Conservation (phyloP, 2,888 invertebrate species). For the Arge pagana region DNA sequence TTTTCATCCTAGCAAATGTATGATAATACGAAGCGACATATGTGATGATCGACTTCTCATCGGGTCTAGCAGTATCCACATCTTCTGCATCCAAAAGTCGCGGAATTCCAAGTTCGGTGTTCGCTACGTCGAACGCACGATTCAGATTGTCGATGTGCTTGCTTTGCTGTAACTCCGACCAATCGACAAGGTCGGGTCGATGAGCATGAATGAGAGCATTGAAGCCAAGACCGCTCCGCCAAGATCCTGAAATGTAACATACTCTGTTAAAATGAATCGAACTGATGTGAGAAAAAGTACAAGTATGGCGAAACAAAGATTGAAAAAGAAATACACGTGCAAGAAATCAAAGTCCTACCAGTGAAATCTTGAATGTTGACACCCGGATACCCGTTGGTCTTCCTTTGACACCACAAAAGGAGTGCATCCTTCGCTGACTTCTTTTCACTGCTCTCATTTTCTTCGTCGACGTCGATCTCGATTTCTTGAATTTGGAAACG, state of each 20-base stretch:
- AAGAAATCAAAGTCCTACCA: too few relatives aligned
- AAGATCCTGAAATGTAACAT: conserved; percentile 84
- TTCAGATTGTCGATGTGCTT: conserved; percentile 95
- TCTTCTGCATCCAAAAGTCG: conserved; percentile 94
- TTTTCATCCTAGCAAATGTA: conserved; percentile 98
- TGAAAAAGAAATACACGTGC: too few relatives aligned
- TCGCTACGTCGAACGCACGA: conserved; percentile 96
- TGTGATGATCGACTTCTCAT: conserved; percentile 98
- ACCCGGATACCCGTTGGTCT: conserved; percentile 91
- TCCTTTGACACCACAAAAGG: conserved; percentile 97
- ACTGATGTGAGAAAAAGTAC: conserved; percentile 2
- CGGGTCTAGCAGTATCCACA: conserved; percentile 90
- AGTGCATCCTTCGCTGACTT: conserved; percentile 98
- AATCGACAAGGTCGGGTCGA: conserved; percentile 93
- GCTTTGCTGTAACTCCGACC: conserved; percentile 75
- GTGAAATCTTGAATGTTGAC: conserved; percentile 90
- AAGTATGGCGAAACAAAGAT: too few relatives aligned
- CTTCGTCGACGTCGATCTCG: conserved; percentile 95
- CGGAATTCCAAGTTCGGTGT: conserved; percentile 90
- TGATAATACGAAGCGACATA: conserved; percentile 99
- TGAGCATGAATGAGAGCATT: conserved; percentile 98
- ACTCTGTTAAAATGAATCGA: conserved; percentile 32
- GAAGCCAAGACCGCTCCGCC: conserved; percentile 96
- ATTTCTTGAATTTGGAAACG: conserved; percentile 99
- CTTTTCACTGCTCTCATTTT: conserved; percentile 95